Base-by-base conservation (phyloP, 2,113 vertebrate genomes). In the Pseudorasbora parva region DNA sequence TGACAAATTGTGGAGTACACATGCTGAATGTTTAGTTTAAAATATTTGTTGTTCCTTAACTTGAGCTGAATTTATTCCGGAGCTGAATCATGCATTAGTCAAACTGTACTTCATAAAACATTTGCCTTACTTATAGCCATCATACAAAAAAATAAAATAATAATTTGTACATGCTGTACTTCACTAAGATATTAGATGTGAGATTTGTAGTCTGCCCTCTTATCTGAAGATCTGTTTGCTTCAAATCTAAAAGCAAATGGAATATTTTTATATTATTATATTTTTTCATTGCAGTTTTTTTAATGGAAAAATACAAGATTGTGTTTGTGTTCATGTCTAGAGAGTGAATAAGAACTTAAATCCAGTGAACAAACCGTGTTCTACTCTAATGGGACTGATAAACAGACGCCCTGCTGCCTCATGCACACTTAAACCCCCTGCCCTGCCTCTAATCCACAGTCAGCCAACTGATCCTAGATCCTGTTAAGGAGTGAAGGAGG, bases 401-500 rank as follows among this genome's bases (percentile, higher is more conserved):
- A 71, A 69, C 45, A 81, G 59, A 49, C 41, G 59, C 78, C 78
- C 43, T 66, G 43, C 23, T 33, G 17, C 66, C 78, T 79, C 43
- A 11, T 21, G 76, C 57, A 25, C 51, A 77, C 21, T 37, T 25
- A 12, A 59, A 77, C 6, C 76, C 41, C 4, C 1, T 68, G 43
- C 1, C 10, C 15, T 68, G 17, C 1, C 25, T n/a, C 37, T 62
- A 78, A 75, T 78, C 41, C 76, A 62, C 37, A 9, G 19, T 19
- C 10, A 33, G 8, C 23, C 23, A 64, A 66, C 78, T 64, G 59
- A 80, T 80, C 43, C 33, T 15, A 80, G 60, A 37, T 14, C 25
- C 45, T 30, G 59, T 68, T 66, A 47, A 80, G n/a, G 78, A 80
- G 4, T 60, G 56, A 76, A 51, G 4, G 8, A 76, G 10, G 10